Conservation (phyloP, 2,797 vertebrate species). For the Tiaroga cobitis region DNA sequence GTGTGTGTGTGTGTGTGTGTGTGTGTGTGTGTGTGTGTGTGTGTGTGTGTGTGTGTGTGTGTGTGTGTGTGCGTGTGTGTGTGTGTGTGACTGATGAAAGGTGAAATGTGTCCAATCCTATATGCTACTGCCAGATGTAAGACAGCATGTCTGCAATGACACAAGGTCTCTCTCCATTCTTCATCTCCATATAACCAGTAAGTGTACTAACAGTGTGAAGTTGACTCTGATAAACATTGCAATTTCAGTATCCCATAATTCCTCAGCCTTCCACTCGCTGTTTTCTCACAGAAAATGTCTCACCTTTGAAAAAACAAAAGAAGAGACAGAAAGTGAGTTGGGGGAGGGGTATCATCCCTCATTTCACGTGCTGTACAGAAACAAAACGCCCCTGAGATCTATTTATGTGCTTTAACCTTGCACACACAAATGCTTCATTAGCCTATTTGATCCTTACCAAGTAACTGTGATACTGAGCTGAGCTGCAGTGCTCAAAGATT, state of each 20-base stretch:
- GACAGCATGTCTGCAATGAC: conserved; percentile 2
- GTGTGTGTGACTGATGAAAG: conserved; percentile 16
- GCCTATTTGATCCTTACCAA: conserved; percentile 8
- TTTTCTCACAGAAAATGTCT: conserved; percentile 35
- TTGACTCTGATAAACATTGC: conserved; percentile 22
- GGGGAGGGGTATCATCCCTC: conserved; percentile 30
- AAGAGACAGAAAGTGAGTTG: conserved; percentile 12
- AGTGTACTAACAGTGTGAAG: background rate
- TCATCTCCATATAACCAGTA: background rate
- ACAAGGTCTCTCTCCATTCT: background rate
- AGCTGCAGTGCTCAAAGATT: background rate
- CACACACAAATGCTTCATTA: conserved; percentile 10
- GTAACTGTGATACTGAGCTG: background rate
- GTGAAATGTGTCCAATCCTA: conserved; percentile 18
- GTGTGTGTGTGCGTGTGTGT: conserved; percentile 22
- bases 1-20: conserved; percentile 40
- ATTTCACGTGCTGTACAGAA: background rate
- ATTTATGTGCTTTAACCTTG: conserved; percentile 33
- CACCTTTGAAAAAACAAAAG: conserved; percentile 49
- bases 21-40: conserved; percentile 27
- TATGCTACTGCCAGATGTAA: conserved; percentile 11
- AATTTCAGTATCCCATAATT: conserved; percentile 1
- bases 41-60: conserved; percentile 55
- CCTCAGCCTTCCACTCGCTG: conserved; percentile 7
- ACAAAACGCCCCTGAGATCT: conserved; percentile 11